Percentiles rank a stretch among this genome's conserved stretches.
These are phyloP conservation scores for Luscinia luscinia DNA, from an alignment of 2,797 vertebrate genomes.

Conservation along the genomic window DNA sequence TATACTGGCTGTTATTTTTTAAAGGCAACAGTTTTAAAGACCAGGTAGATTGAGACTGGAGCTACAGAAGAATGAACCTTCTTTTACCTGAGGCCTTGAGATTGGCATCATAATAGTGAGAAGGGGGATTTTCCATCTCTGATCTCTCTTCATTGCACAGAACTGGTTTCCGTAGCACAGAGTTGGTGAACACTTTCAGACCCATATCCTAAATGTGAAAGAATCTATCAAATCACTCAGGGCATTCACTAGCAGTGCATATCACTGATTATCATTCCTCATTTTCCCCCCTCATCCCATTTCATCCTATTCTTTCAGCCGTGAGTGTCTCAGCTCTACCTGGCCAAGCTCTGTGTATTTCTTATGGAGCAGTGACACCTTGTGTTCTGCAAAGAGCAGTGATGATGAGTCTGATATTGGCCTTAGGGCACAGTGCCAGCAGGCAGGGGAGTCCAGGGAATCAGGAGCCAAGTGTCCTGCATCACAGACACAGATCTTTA, in stretches of 20 bases:
- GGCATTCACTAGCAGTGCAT: background rate
- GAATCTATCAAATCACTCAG: background rate
- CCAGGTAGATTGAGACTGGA: background rate
- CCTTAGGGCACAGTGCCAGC: background rate
- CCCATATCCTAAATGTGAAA: constrained; percentile 69
- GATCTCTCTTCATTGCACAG: constrained; percentile 50
- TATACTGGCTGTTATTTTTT: background rate
- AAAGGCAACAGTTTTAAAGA: background rate
- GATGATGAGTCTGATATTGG: background rate
- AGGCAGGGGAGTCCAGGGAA: background rate
- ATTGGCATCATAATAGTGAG: rapidly evolving
- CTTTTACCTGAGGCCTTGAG: background rate
- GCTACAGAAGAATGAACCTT: background rate
- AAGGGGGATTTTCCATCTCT: background rate
- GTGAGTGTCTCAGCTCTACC: too few species aligned
- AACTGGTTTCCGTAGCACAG: constrained; percentile 70
- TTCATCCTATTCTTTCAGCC: background rate
- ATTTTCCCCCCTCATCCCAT: background rate
- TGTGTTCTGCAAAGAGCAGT: background rate
- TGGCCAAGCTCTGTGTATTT: background rate
- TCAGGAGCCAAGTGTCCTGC: background rate
- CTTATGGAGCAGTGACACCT: background rate
- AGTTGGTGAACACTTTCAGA: constrained; percentile 77
- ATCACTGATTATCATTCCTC: background rate
- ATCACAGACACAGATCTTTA: background rate